Evolutionary conservation across 2,797 vertebrate species (phyloP).

Genomic region (Telmatherina bonti): DNA sequence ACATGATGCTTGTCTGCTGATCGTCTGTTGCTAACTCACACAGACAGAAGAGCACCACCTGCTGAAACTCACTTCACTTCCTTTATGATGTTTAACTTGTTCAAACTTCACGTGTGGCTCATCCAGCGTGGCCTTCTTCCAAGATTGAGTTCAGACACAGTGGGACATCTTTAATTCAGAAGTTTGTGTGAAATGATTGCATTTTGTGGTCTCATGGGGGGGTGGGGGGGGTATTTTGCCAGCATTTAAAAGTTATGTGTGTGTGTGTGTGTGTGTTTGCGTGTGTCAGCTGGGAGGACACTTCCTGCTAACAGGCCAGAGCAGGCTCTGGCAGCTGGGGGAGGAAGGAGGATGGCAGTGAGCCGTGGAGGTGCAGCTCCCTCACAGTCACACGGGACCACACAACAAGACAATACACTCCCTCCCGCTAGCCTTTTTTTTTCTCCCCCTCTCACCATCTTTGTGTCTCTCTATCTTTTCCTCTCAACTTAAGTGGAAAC

Average conservation of each 20-base stretch:
- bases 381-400: constrained; percentile 85
- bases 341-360: constrained; percentile 69
- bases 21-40: constrained; percentile 17
- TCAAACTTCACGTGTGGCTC: constrained; percentile 21
- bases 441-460: constrained; percentile 13
- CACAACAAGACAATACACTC: constrained; percentile 85
- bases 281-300: constrained; percentile 66
- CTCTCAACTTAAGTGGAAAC: constrained; percentile 58
- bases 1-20: constrained; percentile 7
- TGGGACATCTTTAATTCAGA: constrained; percentile 22
- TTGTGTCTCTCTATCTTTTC: constrained; percentile 21
- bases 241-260: constrained; percentile 34
- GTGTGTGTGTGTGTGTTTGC: constrained; percentile 23
- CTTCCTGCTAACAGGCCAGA: constrained; percentile 79
- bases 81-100: constrained; percentile 6
- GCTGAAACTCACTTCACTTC: constrained; percentile 34
- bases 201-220: constrained; percentile 29
- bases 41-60: constrained; percentile 57
- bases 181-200: constrained; percentile 44
- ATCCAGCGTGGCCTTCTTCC: neutral
- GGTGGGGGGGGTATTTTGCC: constrained; percentile 19
- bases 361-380: constrained; percentile 86
- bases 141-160: constrained; percentile 13
- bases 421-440: constrained; percentile 12
- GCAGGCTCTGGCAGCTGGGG: constrained; percentile 63